Evolutionary conservation across 2,113 vertebrate genomes (phyloP), one percentile per base, ranked within the genome.

Genomic region (Dasyprocta punctata): DNA sequence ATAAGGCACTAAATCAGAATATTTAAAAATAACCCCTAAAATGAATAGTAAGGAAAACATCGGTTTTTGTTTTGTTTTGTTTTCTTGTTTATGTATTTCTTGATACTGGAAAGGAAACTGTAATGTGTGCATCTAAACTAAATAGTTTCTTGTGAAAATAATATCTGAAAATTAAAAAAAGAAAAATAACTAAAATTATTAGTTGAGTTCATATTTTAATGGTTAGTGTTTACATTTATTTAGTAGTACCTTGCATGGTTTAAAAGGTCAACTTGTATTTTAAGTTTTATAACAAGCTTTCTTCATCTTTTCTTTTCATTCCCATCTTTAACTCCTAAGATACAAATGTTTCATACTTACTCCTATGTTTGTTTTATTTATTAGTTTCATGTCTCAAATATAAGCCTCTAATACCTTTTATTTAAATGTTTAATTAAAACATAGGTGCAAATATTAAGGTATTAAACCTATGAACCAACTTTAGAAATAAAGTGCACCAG

Each of bases 401-500:
- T 88, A 75, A 92, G 22, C 78, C 61, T 44, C 1, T 80, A 86
- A 63, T 38, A 84, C 7, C 0, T 36, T 75, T 90, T 77, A 87
- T 87, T 90, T 96, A 97, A 85, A 67, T 86, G 67, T 56, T 28
- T 67, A 87, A 75, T 94, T 65, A 77, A 96, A 71, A 92, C 26
- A 82, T 44, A 73, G 7, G 7, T 77, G 75, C 20, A 60, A 38
- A 56, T 63, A 80, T 73, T 38, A 95, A n/a, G 86, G 20, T 52
- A 58, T 86, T 41, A 3, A 65, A 84, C 1, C 69, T 52, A 28
- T 82, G 0, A 44, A 30, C 52, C 49, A 71, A 69, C 14, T 94
- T 96, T 7, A 88, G 17, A 97, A 90, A 47, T 65, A 58, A 92
- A 93, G 58, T 22, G 26, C 2, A 26, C 9, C 17, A 91, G 33